Evolutionary conservation across 2,888 invertebrate genomes (phyloP), one percentile per base, ranked within the genome.

Genomic region (Coremacera marginata): DNA sequence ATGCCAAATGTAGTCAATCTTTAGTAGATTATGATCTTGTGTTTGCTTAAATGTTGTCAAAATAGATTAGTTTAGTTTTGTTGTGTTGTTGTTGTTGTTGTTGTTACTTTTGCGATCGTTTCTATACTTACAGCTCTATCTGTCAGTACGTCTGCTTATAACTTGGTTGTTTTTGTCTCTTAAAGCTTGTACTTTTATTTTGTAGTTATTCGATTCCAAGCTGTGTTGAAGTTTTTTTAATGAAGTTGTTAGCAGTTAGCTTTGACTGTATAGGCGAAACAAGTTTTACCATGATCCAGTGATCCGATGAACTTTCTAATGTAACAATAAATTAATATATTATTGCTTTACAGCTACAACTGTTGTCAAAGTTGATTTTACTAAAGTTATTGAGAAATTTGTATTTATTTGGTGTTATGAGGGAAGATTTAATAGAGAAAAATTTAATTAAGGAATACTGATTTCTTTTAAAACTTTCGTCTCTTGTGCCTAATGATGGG

Each of bases 21-120:
- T 65, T 37, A 14, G 22, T 27, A 63, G 73, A 73, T 73, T 73
- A 73, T 73, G 63, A 73, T 73, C 73, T 73, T 51, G 73, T 65
- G 73, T 65, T 73, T 73, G 73, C 73, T 73, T 34, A 34, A 73
- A 73, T 73, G 73, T 73, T 73, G 73, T 73, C 73, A 73, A 73
- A 73, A 73, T 73, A 73, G 73, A 73, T 73, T 73, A 73, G 65
- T 22, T 63, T 63, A 52, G 51, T 51, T 63, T 49, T 68, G 51
- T 27, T 63, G n/a, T 16, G 16, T 63, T 16, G 27, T 19, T 67
- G 19, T 44, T 22, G 14, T 60, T 55, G 51, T 25, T 49, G 49
- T 51, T 49, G 27, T 22, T 22, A 49, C 11, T 14, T 44, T 49
- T 7, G 19, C 51, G 51, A 19, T 55, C 19, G 16, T 11, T 22